Evolutionary conservation across 2,888 invertebrate genomes (phyloP), one percentile per base, ranked within the genome.

Genomic region (Lasioglossum villosulum): DNA sequence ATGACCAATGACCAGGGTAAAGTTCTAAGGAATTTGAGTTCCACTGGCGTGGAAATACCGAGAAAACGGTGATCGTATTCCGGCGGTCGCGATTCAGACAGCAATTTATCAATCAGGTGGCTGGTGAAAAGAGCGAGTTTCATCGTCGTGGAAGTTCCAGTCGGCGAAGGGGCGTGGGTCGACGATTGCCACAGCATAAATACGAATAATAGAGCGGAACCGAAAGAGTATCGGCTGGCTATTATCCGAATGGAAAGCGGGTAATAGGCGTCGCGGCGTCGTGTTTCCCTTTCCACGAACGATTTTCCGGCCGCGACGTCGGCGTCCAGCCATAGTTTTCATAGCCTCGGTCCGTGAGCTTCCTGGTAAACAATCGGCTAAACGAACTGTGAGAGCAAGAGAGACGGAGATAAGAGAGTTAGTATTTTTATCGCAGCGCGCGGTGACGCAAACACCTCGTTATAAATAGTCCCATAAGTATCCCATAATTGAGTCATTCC

Each of bases 401-500:
- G 52, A 23, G 52, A 52, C 23, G 23, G 23, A 23, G 52, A 16
- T 16, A 23, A 52, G 3, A 23, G 37, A 30, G 59, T 39, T n/a
- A 68, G 68, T 84, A 84, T 78, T 83, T 84, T 85, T 80, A 76
- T 71, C 80, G 12, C 19, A 75, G 59, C 12, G n/a, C 34, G n/a
- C 30, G 23, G 56, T 76, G 75, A 83, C 84, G 75, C 76, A 42
- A 59, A 63, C 78, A 77, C 70, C 23, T 82, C 48, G 78, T 52
- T 82, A 74, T 78, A 80, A 73, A 56, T 86, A 77, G 72, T 82
- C 63, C 23, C 78, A 75, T 80, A 83, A 78, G 76, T 79, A 73
- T 48, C 23, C 77, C 70, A 39, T 68, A 84, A 83, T 78, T 82
- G 74, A 79, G 82, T 88, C 86, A 71, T 52, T 56, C 48, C 68